Percentiles rank a stretch among this genome's conserved stretches.
These are phyloP conservation scores for Decapterus maruadsi DNA, from an alignment of 2,797 vertebrate genomes.

Conservation along the genomic window DNA sequence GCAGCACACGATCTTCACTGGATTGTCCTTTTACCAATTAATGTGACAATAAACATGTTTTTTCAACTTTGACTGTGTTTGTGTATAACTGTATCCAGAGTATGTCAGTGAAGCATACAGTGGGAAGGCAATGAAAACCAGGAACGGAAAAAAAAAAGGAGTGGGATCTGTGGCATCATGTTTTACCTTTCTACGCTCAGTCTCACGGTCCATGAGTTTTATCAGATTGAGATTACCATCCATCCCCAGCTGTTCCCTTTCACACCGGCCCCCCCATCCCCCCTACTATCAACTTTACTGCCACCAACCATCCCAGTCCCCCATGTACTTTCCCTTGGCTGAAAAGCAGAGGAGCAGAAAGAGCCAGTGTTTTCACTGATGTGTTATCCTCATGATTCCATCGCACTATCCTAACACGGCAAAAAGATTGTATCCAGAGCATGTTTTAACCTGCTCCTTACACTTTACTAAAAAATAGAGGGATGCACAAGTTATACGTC, in stretches of 20 bases:
- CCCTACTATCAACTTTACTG: conserved; percentile 40
- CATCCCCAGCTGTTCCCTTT: conserved; percentile 64
- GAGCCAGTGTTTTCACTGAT: conserved; percentile 51
- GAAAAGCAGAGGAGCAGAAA: conserved; percentile 51
- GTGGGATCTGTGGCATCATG: conserved; percentile 36
- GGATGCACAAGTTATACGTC: neutral
- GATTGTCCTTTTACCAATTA: conserved; percentile 11
- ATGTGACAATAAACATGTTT: conserved; percentile 18
- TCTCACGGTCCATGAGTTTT: conserved; percentile 64
- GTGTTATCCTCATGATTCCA: conserved; percentile 61
- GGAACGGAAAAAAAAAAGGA: conserved; percentile 47
- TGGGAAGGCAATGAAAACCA: conserved; percentile 33
- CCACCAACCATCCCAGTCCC: conserved; percentile 53
- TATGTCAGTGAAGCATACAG: conserved; percentile 15
- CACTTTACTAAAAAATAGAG: conserved; percentile 33
- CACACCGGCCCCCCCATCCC: conserved; percentile 55
- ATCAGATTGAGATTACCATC: conserved; percentile 83
- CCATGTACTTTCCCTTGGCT: conserved; percentile 43
- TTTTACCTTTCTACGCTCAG: conserved; percentile 55
- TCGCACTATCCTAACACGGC: conserved; percentile 43
- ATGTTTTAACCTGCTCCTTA: conserved; percentile 71
- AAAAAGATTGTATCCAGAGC: conserved; percentile 69
- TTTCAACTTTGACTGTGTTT: neutral
- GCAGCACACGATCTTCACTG: neutral
- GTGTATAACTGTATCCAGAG: conserved; percentile 4